A percentile compares a stretch with the other conserved stretches of the same genome.
Conservation (phyloP, 1,140 invertebrate genomes). For the Parasteatoda tepidariorum region DNA sequence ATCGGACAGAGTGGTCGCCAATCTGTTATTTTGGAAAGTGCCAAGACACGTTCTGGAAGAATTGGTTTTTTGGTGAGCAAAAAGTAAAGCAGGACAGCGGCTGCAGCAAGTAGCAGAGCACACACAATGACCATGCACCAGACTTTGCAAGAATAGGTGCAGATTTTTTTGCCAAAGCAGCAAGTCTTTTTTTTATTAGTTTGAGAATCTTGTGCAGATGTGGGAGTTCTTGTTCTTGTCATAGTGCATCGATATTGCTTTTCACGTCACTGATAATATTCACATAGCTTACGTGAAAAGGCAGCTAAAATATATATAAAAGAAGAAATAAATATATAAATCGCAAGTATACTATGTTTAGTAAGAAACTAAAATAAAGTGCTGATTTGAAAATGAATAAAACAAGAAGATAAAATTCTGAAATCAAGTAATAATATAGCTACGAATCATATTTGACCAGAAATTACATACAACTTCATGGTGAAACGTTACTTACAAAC, state of each 20-base stretch:
- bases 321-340: no score
- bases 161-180: conserved; percentile 24
- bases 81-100: conserved; percentile 17
- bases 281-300: no score
- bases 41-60: background rate
- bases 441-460: no score
- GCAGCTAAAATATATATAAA: no score
- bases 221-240: background rate
- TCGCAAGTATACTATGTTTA: no score
- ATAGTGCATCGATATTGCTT: background rate
- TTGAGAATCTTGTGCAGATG: background rate
- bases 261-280: no score
- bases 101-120: conserved; percentile 28
- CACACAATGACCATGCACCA: conserved; percentile 36
- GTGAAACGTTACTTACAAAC: no score
- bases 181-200: conserved; percentile 15
- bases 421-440: no score
- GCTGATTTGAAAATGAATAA: no score
- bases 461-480: no score
- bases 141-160: conserved; percentile 46
- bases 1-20: conserved; percentile 42
- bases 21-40: conserved; percentile 2
- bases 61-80: conserved; percentile 6
- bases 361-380: no score
- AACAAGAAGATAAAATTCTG: no score